phyloP scores from a whole-genome alignment of 2,113 vertebrate genomes.

The Pithys albifrons region DNA sequence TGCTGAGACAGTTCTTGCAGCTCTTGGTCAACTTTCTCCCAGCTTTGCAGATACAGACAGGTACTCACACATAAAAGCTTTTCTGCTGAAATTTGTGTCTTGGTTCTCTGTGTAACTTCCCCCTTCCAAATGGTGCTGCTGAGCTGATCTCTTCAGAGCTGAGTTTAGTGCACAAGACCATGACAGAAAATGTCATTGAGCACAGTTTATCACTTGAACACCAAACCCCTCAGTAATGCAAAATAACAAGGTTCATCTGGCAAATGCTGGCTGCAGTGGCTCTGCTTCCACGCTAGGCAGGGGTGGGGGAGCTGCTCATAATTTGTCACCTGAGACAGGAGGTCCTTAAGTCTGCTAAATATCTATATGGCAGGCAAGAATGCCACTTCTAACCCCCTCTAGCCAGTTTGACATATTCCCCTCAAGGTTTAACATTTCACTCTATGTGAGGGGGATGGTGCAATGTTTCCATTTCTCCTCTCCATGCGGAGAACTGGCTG shows the following conservation, averaged over 20 bases:
- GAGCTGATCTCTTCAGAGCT: slow-evolving; percentile 22
- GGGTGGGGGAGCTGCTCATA: not conserved
- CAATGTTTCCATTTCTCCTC: not conserved
- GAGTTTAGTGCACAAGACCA: not conserved
- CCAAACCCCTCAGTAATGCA: not conserved
- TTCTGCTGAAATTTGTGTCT: not conserved
- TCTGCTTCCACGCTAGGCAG: not conserved
- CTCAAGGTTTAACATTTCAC: not conserved
- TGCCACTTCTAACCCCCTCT: not conserved
- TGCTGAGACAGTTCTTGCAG: not conserved
- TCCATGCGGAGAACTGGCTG: not conserved
- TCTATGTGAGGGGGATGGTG: not conserved
- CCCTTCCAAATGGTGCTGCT: not conserved
- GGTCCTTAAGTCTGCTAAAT: not conserved
- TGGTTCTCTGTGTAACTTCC: not conserved
- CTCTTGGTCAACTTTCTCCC: not conserved
- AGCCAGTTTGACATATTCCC: not conserved
- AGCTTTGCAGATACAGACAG: not conserved
- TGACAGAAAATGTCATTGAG: not conserved
- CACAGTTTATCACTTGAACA: not conserved
- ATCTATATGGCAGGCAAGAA: not conserved
- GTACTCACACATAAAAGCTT: not conserved
- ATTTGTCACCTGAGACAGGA: not conserved
- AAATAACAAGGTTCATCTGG: not conserved
- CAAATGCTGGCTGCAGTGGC: not conserved